Evolutionary conservation across 2,888 invertebrate species (phyloP).

Genomic region (Pachliopta kotzebuea): DNA sequence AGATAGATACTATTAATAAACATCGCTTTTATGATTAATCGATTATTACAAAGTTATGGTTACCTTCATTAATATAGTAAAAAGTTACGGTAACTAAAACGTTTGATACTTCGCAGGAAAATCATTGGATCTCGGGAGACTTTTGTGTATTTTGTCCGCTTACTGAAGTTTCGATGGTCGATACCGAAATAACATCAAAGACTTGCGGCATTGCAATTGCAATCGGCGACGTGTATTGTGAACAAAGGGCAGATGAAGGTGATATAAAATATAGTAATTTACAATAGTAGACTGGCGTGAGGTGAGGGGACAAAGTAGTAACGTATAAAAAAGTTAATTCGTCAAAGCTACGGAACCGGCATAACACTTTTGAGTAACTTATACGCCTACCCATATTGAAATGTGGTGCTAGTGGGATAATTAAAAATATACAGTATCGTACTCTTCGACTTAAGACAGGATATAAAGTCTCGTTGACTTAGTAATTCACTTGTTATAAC

Average conservation of each 20-base stretch:
- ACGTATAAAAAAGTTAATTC: too few relatives aligned
- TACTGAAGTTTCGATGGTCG: conserved; percentile 85
- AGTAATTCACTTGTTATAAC: too few relatives aligned
- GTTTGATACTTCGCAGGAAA: conserved; percentile 61
- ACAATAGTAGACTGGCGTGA: not conserved
- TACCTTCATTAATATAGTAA: not conserved
- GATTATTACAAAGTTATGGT: too few relatives aligned
- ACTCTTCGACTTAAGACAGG: too few relatives aligned
- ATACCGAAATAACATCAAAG: conserved; percentile 74
- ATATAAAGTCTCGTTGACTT: too few relatives aligned
- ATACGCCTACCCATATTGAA: too few relatives aligned
- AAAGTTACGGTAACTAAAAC: not conserved
- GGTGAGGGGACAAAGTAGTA: not conserved
- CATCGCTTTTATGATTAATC: too few relatives aligned
- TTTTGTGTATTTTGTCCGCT: conserved; percentile 83
- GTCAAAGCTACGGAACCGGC: too few relatives aligned
- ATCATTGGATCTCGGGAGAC: conserved; percentile 81
- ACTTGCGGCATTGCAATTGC: conserved; percentile 84
- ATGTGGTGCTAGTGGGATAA: too few relatives aligned
- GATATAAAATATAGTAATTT: not conserved
- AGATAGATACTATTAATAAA: too few relatives aligned
- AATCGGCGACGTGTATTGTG: conserved; percentile 80
- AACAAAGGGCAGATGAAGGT: conserved; percentile 55
- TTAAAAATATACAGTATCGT: too few relatives aligned
- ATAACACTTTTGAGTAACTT: too few relatives aligned